Percentiles rank a stretch among this genome's conserved stretches.
Conservation (phyloP, 2,113 vertebrate species). For the Furnarius figulus region DNA sequence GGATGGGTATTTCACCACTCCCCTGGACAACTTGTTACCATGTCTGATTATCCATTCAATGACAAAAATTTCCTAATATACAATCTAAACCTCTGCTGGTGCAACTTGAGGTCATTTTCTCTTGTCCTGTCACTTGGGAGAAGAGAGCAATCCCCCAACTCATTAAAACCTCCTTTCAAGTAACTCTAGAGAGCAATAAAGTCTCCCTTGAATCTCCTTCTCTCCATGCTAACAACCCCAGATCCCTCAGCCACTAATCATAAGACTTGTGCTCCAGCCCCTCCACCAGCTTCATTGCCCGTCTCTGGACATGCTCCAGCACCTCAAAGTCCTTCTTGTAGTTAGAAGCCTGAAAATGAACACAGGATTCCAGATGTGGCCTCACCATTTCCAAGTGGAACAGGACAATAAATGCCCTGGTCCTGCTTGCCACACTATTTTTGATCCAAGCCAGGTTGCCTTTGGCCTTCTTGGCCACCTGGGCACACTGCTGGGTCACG, state of each 20-base stretch:
- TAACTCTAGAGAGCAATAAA: neutral
- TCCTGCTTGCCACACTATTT: no score
- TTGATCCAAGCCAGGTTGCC: neutral
- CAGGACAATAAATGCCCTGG: neutral
- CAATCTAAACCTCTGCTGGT: neutral
- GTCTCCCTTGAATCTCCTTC: neutral
- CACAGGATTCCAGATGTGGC: fast-evolving
- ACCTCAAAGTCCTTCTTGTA: neutral
- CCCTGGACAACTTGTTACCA: neutral
- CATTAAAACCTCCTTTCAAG: neutral
- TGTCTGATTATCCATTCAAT: neutral
- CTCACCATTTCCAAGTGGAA: neutral
- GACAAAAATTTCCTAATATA: neutral
- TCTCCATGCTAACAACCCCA: neutral
- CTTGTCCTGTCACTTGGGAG: neutral
- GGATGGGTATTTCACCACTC: neutral
- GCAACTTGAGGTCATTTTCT: neutral
- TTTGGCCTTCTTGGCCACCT: neutral
- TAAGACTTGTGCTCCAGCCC: neutral
- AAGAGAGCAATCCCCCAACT: neutral
- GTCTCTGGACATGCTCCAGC: neutral
- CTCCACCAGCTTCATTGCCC: neutral
- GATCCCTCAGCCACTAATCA: neutral
- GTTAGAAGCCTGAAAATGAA: neutral
- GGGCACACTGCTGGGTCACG: neutral